Evolutionary conservation across 2,797 vertebrate species (phyloP).

Genomic region (Ctenopoma kingsleyae): DNA sequence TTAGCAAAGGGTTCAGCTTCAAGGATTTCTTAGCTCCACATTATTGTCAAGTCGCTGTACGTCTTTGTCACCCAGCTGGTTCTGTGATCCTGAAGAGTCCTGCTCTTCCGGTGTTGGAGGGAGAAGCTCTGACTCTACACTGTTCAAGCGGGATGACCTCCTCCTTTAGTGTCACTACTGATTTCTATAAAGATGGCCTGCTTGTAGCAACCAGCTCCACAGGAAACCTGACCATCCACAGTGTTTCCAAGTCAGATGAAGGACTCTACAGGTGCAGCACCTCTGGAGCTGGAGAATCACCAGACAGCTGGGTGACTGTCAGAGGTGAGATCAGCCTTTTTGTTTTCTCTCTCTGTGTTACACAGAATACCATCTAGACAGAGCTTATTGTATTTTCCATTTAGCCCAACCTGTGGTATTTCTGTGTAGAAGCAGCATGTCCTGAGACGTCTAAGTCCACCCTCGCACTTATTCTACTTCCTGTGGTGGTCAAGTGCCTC

Average conservation of each 20-base stretch:
- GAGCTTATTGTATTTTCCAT: too few relatives aligned
- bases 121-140: neutral
- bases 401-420: too few relatives aligned
- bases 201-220: neutral
- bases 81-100: conserved; percentile 49
- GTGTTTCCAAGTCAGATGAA: neutral
- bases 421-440: too few relatives aligned
- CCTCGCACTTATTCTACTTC: too few relatives aligned
- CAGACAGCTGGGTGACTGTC: conserved; percentile 1
- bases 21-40: too few relatives aligned
- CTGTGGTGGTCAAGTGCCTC: too few relatives aligned
- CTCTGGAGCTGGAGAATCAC: neutral
- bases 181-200: neutral
- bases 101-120: conserved; percentile 19
- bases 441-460: too few relatives aligned
- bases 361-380: too few relatives aligned
- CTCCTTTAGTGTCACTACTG: neutral
- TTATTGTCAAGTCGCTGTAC: too few relatives aligned
- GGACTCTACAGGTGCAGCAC: conserved; percentile 13
- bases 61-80: neutral
- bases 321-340: conserved; percentile 21
- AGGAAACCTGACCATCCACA: neutral
- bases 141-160: neutral
- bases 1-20: too few relatives aligned
- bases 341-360: too few relatives aligned